These are phyloP conservation scores for Diabrotica virgifera DNA, from an alignment of 1,140 invertebrate species.

Conservation along the genomic window DNA sequence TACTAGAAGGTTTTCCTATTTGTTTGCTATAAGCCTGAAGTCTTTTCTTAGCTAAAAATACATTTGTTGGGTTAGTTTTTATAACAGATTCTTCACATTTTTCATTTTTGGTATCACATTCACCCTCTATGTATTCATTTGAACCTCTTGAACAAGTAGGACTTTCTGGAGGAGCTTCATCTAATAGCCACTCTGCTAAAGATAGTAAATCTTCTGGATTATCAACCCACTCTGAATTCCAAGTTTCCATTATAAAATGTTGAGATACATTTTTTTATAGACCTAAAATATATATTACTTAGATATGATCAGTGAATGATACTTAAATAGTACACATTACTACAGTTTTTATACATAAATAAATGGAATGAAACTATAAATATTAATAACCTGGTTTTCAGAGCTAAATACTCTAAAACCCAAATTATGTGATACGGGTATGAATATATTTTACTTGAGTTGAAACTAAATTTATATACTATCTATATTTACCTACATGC, in stretches of 20 bases:
- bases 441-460: no score
- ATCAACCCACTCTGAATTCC: constrained; percentile 14
- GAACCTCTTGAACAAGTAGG: background rate
- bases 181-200: background rate
- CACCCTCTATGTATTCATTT: background rate
- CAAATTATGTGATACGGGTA: no score
- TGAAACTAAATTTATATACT: no score
- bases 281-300: no score
- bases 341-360: no score
- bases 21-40: constrained; percentile 40
- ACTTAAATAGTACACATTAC: no score
- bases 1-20: constrained; percentile 15
- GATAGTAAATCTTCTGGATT: background rate
- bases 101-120: background rate
- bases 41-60: constrained; percentile 41
- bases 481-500: no score
- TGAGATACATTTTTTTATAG: background rate
- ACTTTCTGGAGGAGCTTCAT: constrained; percentile 7
- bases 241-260: constrained; percentile 12
- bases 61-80: constrained; percentile 28
- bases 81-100: background rate
- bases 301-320: no score
- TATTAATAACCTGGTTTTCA: no score
- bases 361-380: no score
- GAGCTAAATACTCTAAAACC: no score